phyloP scores from a whole-genome alignment of 2,797 vertebrate species.

The Sibirionetta formosa region DNA sequence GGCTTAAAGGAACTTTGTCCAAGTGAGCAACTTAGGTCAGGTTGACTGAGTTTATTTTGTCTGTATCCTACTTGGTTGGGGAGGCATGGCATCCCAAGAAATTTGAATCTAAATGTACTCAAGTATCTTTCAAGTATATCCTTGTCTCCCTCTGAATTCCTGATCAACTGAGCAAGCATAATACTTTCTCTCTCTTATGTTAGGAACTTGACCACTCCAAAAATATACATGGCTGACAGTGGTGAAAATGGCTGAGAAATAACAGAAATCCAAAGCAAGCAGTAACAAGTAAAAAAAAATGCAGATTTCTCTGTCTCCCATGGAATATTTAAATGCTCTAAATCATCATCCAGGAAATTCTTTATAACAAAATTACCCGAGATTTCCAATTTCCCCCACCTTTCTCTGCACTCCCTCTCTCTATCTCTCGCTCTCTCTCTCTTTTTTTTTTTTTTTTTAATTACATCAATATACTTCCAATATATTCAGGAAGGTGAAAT shows the following conservation, averaged over 20 bases:
- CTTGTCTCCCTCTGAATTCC: neutral
- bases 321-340: neutral
- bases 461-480: no score
- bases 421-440: neutral
- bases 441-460: neutral
- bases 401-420: neutral
- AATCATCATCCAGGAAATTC: neutral
- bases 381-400: neutral
- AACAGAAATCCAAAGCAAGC: neutral
- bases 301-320: neutral
- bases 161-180: neutral
- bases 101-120: neutral
- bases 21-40: neutral
- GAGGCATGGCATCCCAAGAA: neutral
- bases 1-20: neutral
- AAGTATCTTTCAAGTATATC: neutral
- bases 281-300: neutral
- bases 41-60: neutral
- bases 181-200: neutral
- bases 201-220: neutral
- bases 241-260: neutral
- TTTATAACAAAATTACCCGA: neutral
- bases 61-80: accelerated
- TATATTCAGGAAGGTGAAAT: neutral
- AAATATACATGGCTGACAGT: neutral